phyloP scores from a whole-genome alignment of 53 echinoderm and acorn worm genomes.

The Henricia sp. region DNA sequence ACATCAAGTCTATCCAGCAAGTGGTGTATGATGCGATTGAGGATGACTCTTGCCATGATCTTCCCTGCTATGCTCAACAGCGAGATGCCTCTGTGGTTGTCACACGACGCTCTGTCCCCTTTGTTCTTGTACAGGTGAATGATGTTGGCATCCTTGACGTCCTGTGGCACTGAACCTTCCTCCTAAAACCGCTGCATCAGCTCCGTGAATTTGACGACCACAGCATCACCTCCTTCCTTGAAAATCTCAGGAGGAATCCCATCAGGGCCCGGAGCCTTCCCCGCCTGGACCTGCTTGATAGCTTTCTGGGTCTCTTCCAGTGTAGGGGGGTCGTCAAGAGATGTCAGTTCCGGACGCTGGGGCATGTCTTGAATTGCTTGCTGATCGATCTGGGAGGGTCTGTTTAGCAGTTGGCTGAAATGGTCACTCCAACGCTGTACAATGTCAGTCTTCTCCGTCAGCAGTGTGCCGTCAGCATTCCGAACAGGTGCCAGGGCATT shows the following conservation, averaged over 20 bases:
- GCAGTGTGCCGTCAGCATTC: no score
- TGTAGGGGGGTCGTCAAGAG: background rate
- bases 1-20: no score
- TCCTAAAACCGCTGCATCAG: background rate
- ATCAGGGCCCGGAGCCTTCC: background rate
- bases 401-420: no score
- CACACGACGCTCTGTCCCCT: background rate
- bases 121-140: conserved; percentile 1
- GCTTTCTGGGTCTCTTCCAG: no score
- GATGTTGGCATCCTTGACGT: background rate
- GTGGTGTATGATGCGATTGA: background rate
- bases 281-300: background rate
- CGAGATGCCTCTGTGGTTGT: background rate
- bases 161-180: background rate
- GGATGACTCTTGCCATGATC: conserved; percentile 2
- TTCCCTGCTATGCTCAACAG: conserved; percentile 17
- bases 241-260: no score
- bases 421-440: no score
- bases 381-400: no score
- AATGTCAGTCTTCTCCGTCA: no score
- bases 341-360: background rate
- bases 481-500: no score
- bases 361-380: background rate
- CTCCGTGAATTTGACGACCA: background rate
- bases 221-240: no score